phyloP scores from a whole-genome alignment of 2,888 invertebrate genomes.

The Argyresthia goedartella region DNA sequence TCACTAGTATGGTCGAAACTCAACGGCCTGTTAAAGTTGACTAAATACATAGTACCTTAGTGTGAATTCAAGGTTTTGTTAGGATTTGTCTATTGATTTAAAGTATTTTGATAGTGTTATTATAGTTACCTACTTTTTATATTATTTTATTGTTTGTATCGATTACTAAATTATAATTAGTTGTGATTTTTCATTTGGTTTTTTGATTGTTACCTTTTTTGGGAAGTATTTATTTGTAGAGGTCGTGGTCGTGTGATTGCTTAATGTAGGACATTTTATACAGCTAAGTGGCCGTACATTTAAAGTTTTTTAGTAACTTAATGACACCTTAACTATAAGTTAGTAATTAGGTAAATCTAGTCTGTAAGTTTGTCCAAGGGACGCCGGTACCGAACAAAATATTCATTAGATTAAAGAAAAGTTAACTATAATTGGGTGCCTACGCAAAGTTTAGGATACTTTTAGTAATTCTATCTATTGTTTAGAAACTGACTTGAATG shows the following conservation, averaged over 20 bases:
- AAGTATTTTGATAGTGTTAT: not conserved
- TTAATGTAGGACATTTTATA: conserved; percentile 9
- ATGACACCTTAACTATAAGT: not conserved
- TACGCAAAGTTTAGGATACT: not conserved
- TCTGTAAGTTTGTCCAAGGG: conserved; percentile 20
- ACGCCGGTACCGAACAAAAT: conserved; percentile 59
- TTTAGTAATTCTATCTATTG: not conserved
- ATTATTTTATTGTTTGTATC: not conserved
- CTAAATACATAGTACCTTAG: not conserved
- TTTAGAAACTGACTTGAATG: too few relatives aligned
- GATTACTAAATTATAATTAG: not conserved
- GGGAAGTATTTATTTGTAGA: not conserved
- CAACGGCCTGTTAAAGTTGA: conserved; percentile 29
- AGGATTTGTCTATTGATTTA: not conserved
- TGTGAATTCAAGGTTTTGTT: not conserved
- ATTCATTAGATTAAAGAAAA: conserved; percentile 29
- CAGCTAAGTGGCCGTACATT: conserved; percentile 29
- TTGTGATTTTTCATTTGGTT: not conserved
- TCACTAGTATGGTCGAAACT: conserved; percentile 48
- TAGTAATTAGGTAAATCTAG: not conserved
- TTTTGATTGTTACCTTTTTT: not conserved
- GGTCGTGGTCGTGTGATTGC: not conserved
- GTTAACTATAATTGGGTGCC: not conserved
- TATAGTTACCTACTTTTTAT: not conserved
- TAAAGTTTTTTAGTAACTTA: not conserved